A percentile compares a stretch with the other conserved stretches of the same genome.
Conservation (phyloP, 2,113 vertebrate species). For the Cyanoderma ruficeps region DNA sequence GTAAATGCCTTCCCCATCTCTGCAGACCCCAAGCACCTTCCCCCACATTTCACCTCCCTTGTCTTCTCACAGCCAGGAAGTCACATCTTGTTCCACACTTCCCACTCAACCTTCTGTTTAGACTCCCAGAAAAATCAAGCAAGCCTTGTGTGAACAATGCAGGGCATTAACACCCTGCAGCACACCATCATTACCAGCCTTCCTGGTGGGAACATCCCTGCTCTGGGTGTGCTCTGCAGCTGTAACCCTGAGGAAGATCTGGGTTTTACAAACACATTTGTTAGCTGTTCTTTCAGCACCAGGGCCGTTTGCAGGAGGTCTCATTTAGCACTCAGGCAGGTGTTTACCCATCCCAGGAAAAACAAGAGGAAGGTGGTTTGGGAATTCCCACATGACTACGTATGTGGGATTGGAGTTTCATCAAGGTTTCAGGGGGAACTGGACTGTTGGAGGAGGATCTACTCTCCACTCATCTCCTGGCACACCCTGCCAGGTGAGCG, state of each 20-base stretch:
- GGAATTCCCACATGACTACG: slow-evolving; percentile 9
- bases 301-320: background rate
- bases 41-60: background rate
- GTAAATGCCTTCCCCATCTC: background rate
- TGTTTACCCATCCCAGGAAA: slow-evolving; percentile 14
- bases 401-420: slow-evolving; percentile 20
- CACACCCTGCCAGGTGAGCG: background rate
- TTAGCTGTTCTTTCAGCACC: background rate
- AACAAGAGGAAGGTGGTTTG: background rate
- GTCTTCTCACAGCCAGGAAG: background rate
- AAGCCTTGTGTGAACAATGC: background rate
- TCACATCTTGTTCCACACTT: background rate
- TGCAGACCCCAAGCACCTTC: background rate
- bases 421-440: background rate
- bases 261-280: background rate
- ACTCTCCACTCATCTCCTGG: background rate
- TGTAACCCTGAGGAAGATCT: background rate
- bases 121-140: background rate
- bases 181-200: background rate
- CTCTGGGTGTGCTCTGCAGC: background rate
- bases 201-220: background rate
- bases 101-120: background rate
- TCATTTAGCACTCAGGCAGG: background rate
- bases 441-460: background rate
- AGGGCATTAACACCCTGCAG: background rate